Base-by-base conservation (phyloP, 2,113 vertebrate genomes). In the Epinephelus lanceolatus region DNA sequence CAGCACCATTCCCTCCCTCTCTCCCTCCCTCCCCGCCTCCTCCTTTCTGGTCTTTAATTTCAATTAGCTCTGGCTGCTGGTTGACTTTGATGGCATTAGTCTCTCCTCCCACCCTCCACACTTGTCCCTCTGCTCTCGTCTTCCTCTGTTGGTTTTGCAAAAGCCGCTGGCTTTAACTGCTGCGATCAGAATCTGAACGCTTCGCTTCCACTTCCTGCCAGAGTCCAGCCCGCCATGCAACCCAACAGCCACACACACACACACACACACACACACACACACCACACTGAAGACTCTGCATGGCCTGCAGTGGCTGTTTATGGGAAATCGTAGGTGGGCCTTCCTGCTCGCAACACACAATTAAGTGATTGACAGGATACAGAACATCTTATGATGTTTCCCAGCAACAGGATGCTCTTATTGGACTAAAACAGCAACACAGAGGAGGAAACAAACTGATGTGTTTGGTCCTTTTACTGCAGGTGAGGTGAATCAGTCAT, bases 1-100 rank as follows among this genome's bases (percentile, higher is more conserved):
- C 82, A 77, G 74, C 33, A 2, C 59, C 2, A 9, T 18, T 6
- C 1, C 21, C 12, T 4, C 71, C 27, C 30, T 5, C 1, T 6
- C 13, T 6, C 66, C 79, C 42, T 18, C 69, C 21, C 70, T 47
- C 70, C 69, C 70, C 4, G 30, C 68, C 63, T 80, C 76, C 75
- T 84, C 40, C 45, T 90, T 84, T 89, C 87, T 82, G 85, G 71
- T 91, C 81, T 89, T 91, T 94, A 77, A 91, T 94, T 91, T 92
- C 92, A 88, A 86, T 93, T 89, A 88, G 88, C 84, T 90, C 84
- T 79, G 89, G 88, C 85, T 80, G 92, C 90, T 79, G 74, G 69
- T 89, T 63, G 78, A 80, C 91, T 93, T 93, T 93, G 92, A 90
- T 89, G 87, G 68, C 67, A 77, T 92, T 91, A 79, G 81, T 49